Conservation (phyloP, 2,797 vertebrate species). For the Molothrus ater region DNA sequence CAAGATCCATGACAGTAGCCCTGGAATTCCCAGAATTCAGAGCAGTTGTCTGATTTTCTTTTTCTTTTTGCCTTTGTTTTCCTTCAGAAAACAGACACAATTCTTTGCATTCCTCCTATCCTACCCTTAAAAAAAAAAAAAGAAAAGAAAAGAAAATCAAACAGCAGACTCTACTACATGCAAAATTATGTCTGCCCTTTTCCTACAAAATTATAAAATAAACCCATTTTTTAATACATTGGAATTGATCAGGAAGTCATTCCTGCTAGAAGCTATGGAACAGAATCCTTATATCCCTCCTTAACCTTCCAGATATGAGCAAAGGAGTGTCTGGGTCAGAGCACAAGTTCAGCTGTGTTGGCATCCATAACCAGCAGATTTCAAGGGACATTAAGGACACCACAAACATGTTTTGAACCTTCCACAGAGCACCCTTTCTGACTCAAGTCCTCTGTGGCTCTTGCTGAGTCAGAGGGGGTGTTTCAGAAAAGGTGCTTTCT, state of each 20-base stretch:
- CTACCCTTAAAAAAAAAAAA: background rate
- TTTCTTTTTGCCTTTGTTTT: background rate
- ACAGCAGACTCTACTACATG: background rate
- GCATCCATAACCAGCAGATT: background rate
- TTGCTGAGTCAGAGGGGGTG: background rate
- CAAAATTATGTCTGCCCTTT: background rate
- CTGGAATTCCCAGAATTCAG: slow-evolving; percentile 10
- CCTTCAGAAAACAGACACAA: background rate
- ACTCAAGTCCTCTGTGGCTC: background rate
- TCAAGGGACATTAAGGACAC: background rate
- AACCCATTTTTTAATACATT: background rate
- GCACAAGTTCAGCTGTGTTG: background rate
- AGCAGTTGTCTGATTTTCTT: background rate
- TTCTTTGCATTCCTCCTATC: background rate
- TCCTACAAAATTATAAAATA: background rate
- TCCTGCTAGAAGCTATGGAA: background rate
- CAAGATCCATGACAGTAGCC: background rate
- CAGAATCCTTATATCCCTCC: background rate
- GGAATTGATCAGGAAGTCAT: background rate
- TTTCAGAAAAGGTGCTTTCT: background rate
- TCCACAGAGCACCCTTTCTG: background rate
- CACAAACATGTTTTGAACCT: background rate
- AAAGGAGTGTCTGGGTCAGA: background rate
- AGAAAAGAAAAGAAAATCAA: background rate
- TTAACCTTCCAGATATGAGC: background rate